Percentiles rank a stretch among this genome's conserved stretches.
These are phyloP conservation scores for Epinotia brunnichana DNA, from an alignment of 2,888 invertebrate genomes.

Conservation along the genomic window DNA sequence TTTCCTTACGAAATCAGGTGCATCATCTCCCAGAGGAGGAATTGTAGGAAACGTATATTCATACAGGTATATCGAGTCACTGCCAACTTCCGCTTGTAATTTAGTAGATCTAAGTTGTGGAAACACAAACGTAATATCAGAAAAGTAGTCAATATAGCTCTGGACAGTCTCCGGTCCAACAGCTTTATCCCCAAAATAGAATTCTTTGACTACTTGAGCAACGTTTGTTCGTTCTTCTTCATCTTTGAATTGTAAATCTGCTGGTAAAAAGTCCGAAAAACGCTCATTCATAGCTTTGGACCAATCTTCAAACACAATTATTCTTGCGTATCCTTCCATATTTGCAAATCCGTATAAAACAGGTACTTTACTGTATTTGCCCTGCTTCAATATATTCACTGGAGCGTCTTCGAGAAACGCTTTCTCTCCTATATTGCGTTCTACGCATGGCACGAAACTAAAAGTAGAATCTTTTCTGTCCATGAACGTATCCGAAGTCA, in stretches of 20 bases:
- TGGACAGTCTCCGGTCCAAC: conserved; percentile 52
- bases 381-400: conserved; percentile 54
- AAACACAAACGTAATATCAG: conserved; percentile 65
- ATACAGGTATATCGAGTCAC: conserved; percentile 59
- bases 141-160: conserved; percentile 57
- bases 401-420: conserved; percentile 58
- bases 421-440: conserved; percentile 50
- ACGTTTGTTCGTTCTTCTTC: conserved; percentile 54
- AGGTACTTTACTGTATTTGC: conserved; percentile 54
- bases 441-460: conserved; percentile 53
- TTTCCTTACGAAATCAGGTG: conserved; percentile 52
- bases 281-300: conserved; percentile 59
- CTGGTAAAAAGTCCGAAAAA: conserved; percentile 64
- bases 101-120: conserved; percentile 54
- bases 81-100: conserved; percentile 52
- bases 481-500: conserved; percentile 46
- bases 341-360: conserved; percentile 58
- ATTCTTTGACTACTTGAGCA: conserved; percentile 53
- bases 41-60: conserved; percentile 55
- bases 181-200: conserved; percentile 59
- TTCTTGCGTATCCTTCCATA: conserved; percentile 57
- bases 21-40: conserved; percentile 45
- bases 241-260: conserved; percentile 58
- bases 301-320: conserved; percentile 54
- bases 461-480: conserved; percentile 33